Evolutionary conservation across 64 coral and sea anemone species (phyloP), one percentile per base, ranked within the genome.

Genomic region (Pocillopora verrucosa): DNA sequence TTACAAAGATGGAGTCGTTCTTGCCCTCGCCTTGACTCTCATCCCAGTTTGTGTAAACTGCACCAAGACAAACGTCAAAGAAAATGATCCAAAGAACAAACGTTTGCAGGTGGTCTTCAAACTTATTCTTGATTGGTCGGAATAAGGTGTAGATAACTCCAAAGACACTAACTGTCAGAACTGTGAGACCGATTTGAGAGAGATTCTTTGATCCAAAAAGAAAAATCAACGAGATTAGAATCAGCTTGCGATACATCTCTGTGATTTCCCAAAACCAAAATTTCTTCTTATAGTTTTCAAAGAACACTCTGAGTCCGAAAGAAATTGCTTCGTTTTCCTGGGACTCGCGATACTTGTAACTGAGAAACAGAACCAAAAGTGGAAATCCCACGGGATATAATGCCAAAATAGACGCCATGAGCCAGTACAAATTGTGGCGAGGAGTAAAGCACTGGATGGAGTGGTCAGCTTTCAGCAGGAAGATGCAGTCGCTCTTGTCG

Each of bases 301-400:
- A 63, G 11, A 63, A 63, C 61, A 63, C 61, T 63, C 11, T 63
- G 13, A 63, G 16, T 17, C 61, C 11, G 11, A 63, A 63, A 15
- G 61, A 63, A 15, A 63, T 63, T 0, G 12, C 11, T 13, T 63
- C 61, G 61, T 17, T 2, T 15, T 13, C 12, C 13, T 17, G 1
- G 16, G 61, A 63, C 13, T 17, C 11, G 11, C 61, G 61, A 17
- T 15, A 63, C 11, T 4, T 63, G 61, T 9, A 13, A 63, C 0
- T 4, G 61, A 63, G 61, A 51, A 51, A 3, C 41, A 51, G 7
- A 51, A 0, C 41, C 41, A 51, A 0, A 51, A 51, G 3, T 51
- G 94, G 94, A 77, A 95, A 95, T 60, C 84, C 94, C 37, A 95
- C 82, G 4, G 94, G 94, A 35, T 95, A 95, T 5, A 84, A 10